Base-by-base conservation (phyloP, 2,888 invertebrate genomes). In the Scaptomyza parva region DNA sequence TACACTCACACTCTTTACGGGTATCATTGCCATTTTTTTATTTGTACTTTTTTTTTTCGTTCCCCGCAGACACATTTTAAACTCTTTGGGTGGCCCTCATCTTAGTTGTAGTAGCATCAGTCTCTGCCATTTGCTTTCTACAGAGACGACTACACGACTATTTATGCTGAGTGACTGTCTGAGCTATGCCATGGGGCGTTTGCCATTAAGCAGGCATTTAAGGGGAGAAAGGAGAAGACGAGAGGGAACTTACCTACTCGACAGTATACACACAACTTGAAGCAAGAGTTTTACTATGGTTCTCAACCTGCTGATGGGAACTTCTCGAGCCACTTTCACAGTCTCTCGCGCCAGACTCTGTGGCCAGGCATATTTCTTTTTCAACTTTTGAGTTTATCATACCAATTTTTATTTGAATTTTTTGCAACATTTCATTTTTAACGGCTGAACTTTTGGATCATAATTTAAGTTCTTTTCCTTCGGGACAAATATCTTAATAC, bases 391-490 rank as follows among this genome's bases (percentile, higher is more conserved):
- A 59, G 68, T 59, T 70, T 61, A 68, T 79, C 68, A 65, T 62
- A 63, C 50, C 74, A 69, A 73, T 74, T 77, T 75, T 73, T 65
- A 78, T 83, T 76, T 76, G 62, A 70, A 72, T 82, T 83, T 86
- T 75, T 70, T 70, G 70, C 73, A 77, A 86, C 78, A 85, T 86
- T 85, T 88, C 81, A 88, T 86, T 88, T 85, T 88, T 78, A 77
- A 88, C 81, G 78, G 88, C 83, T 79, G 71, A 88, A 88, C 76
- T 77, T 70, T 88, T 70, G 73, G 76, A 71, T 69, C 70, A 78
- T 66, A 73, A 70, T 76, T 74, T 22, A 43, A 44, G 17, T 24
- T 24, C 4, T 22, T 70, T 74, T 74, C 74, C 72, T 14, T 54
- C 58, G 40, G 8, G 9, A 3, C 12, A 30, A 33, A n/a, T 5